Conservation (phyloP, 2,888 invertebrate species). For the Aphidius colemani region DNA sequence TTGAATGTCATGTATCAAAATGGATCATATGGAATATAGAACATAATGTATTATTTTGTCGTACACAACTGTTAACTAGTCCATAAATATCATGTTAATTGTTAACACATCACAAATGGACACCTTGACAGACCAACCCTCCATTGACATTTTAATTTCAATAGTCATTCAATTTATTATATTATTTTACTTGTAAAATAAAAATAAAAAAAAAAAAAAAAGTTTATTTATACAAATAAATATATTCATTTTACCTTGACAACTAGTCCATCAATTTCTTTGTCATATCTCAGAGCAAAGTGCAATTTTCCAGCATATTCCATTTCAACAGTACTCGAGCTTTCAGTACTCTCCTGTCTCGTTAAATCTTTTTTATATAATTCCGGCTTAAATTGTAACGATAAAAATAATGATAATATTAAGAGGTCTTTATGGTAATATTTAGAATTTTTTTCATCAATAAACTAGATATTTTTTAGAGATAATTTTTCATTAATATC, state of each 20-base stretch:
- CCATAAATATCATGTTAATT: too few relatives aligned
- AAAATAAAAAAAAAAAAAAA: too few relatives aligned
- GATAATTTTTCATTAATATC: too few relatives aligned
- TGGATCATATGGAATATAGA: not conserved
- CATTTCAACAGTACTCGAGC: constrained; percentile 68
- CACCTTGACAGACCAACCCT: too few relatives aligned
- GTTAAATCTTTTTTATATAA: constrained; percentile 76
- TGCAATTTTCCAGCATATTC: constrained; percentile 81
- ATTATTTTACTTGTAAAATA: too few relatives aligned
- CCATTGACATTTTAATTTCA: too few relatives aligned
- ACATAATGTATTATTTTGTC: not conserved
- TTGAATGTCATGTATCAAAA: not conserved
- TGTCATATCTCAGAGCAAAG: constrained; percentile 80
- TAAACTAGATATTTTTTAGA: too few relatives aligned
- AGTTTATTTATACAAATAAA: too few relatives aligned
- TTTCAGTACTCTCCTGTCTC: constrained; percentile 75
- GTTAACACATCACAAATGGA: too few relatives aligned
- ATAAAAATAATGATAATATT: not conserved
- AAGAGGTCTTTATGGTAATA: too few relatives aligned
- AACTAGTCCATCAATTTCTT: constrained; percentile 78
- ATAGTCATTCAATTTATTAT: too few relatives aligned
- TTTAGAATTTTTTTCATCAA: too few relatives aligned
- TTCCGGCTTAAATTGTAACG: constrained; percentile 67
- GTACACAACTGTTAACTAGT: not conserved
- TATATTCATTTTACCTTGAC: constrained; percentile 65